Evolutionary conservation across 2,888 invertebrate genomes (phyloP), one percentile per base, ranked within the genome.

Genomic region (Ecliptopera silaceata): DNA sequence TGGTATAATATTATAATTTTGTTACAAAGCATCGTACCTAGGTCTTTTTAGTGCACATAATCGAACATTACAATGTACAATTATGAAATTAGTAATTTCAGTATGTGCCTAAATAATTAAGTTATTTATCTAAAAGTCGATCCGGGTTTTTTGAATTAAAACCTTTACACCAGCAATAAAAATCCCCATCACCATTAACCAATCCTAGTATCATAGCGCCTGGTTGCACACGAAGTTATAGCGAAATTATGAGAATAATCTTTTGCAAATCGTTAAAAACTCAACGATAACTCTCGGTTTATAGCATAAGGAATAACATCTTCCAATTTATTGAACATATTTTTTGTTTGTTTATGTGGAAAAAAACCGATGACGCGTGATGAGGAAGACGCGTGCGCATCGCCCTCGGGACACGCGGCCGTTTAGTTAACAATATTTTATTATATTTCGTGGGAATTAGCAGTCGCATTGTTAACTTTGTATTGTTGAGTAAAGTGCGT

Each of bases 171-270:
- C 59, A 51, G 45, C 58, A 60, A 56, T 55, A 61, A 60, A 39
- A 32, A 41, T 42, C 17, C 31, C 54, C 54, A 60, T 63, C 60
- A 67, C 64, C 54, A 56, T 44, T 61, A 64, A 68, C 58, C 52
- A 53, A 64, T 63, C 66, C 64, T 61, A 46, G 49, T 61, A 50
- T 56, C 41, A 38, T 48, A 46, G 50, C 51, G 59, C 56, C 64
- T 60, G 62, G 54, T 59, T 67, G 69, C 65, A 70, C 69, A 74
- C 79, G 65, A 79, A 73, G 69, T 68, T 68, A 55, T 69, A 63
- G 70, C 69, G 71, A 72, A 77, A 77, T 77, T 75, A 77, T 72
- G 68, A 60, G 66, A 75, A 76, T 74, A 70, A 71, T 68, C 56
- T 64, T 78, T 79, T 60, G 79, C 80, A 73, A 65, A 59, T 74